Percentiles rank a stretch among this genome's conserved stretches.
phyloP scores from a whole-genome alignment of 2,888 invertebrate genomes.

The Brenthis ino region DNA sequence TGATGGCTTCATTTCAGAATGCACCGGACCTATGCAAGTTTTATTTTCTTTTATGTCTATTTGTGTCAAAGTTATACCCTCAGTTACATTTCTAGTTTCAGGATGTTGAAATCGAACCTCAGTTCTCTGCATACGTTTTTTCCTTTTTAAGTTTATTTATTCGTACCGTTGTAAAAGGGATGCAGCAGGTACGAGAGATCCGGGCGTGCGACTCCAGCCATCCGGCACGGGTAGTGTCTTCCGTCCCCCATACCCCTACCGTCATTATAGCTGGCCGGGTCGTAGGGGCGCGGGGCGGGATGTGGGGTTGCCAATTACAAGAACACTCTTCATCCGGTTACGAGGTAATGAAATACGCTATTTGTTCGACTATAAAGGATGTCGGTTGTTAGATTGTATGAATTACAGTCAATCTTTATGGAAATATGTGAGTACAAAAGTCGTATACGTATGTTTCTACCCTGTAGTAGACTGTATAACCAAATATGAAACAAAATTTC shows the following conservation, averaged over 20 bases:
- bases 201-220: constrained; percentile 54
- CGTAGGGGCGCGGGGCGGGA: constrained; percentile 69
- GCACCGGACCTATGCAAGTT: constrained; percentile 21
- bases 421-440: not conserved
- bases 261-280: constrained; percentile 70
- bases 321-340: constrained; percentile 38
- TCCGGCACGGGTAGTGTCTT: constrained; percentile 64
- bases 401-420: constrained; percentile 22
- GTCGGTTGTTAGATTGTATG: constrained; percentile 34
- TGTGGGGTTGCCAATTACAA: constrained; percentile 54
- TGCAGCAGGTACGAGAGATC: constrained; percentile 46
- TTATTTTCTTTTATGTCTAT: constrained; percentile 15
- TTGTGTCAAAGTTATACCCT: constrained; percentile 18
- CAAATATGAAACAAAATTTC: too few species aligned
- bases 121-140: constrained; percentile 26
- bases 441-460: too few species aligned
- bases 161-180: constrained; percentile 40
- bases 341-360: constrained; percentile 42
- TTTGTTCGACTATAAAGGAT: constrained; percentile 40
- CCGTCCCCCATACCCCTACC: constrained; percentile 61
- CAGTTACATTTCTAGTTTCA: constrained; percentile 30
- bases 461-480: too few species aligned
- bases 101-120: constrained; percentile 36
- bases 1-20: constrained; percentile 29
- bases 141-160: constrained; percentile 38